A percentile compares a stretch with the other conserved stretches of the same genome.
Conservation (phyloP, 2,888 invertebrate species). For the Spilosoma lubricipeda region DNA sequence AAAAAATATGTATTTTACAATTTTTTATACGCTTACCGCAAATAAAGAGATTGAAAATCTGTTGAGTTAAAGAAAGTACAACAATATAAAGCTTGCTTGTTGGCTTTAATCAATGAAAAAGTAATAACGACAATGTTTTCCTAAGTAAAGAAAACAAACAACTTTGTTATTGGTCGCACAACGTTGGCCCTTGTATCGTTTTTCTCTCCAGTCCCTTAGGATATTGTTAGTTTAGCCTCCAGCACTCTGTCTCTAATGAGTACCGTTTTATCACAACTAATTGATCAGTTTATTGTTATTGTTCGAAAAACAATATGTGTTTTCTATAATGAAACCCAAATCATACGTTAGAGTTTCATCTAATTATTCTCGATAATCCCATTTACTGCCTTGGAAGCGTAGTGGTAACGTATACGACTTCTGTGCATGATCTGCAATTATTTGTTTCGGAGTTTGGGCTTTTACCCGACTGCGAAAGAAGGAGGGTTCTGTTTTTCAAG, state of each 20-base stretch:
- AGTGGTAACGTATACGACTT: too few relatives aligned
- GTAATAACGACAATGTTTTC: background rate
- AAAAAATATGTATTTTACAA: too few relatives aligned
- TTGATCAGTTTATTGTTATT: slow-evolving; percentile 26
- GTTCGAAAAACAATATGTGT: background rate
- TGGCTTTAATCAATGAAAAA: background rate
- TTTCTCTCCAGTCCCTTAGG: slow-evolving; percentile 29
- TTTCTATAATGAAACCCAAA: background rate
- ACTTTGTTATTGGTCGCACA: slow-evolving; percentile 17
- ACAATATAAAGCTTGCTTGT: background rate
- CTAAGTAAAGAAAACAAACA: background rate
- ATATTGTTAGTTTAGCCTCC: slow-evolving; percentile 30
- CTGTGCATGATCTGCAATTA: too few relatives aligned
- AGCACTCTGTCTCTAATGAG: slow-evolving; percentile 33
- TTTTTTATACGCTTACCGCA: too few relatives aligned
- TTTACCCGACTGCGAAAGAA: too few relatives aligned
- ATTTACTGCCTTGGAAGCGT: too few relatives aligned
- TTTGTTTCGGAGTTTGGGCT: too few relatives aligned
- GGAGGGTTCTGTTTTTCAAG: too few relatives aligned
- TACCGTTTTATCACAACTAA: slow-evolving; percentile 24
- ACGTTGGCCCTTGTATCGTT: slow-evolving; percentile 15
- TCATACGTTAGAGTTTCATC: background rate
- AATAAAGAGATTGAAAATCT: background rate
- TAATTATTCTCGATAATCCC: background rate
- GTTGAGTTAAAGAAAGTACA: background rate